A percentile compares a stretch with the other conserved stretches of the same genome.
These are phyloP conservation scores for Mesocricetus auratus DNA, from an alignment of 2,113 vertebrate genomes.

Conservation along the genomic window DNA sequence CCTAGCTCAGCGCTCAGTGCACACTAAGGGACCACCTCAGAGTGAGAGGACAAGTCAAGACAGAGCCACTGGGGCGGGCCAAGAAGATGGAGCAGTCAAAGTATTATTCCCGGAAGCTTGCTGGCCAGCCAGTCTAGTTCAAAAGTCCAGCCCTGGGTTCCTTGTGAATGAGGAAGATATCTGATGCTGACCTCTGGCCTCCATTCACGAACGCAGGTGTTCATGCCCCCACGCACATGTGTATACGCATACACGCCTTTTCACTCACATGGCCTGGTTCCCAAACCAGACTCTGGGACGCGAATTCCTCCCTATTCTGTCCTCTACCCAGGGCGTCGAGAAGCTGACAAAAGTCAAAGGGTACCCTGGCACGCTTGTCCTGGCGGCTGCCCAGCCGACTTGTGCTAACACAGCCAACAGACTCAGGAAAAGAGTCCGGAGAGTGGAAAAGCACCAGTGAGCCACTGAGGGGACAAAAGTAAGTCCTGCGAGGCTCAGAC, in stretches of 20 bases:
- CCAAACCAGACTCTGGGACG: not conserved
- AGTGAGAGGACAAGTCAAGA: not conserved
- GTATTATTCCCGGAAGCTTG: too few species aligned
- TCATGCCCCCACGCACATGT: too few species aligned
- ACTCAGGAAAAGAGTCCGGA: constrained; percentile 76
- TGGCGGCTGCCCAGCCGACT: constrained; percentile 74
- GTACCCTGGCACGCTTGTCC: constrained; percentile 52
- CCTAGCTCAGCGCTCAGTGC: not conserved
- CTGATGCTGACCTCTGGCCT: not conserved
- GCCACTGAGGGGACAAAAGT: not conserved
- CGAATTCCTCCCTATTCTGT: not conserved
- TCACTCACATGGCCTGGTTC: not conserved
- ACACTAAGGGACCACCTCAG: not conserved
- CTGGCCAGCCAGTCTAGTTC: not conserved
- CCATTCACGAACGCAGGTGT: not conserved
- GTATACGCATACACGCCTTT: not conserved
- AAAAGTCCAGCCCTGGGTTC: not conserved
- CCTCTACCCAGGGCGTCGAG: not conserved
- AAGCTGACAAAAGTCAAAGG: constrained; percentile 27
- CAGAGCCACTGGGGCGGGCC: not conserved
- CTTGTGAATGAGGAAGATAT: not conserved
- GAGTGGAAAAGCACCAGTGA: constrained; percentile 80
- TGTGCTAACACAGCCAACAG: constrained; percentile 64
- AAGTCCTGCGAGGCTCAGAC: not conserved
- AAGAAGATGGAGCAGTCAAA: not conserved